phyloP scores from a whole-genome alignment of 2,888 invertebrate species.

The Mythimna pallens region DNA sequence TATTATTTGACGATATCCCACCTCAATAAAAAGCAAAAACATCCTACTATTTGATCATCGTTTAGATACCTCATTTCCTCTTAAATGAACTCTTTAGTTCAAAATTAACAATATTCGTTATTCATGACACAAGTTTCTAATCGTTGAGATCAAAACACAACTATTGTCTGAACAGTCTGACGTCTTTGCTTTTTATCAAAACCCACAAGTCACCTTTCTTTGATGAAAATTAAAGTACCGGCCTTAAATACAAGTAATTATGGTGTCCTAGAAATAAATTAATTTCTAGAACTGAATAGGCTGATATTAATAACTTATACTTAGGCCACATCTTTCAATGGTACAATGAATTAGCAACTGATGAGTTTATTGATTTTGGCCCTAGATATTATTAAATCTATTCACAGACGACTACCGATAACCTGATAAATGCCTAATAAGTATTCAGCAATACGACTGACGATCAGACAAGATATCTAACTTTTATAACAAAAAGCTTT shows the following conservation, averaged over 20 bases:
- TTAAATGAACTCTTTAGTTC: no score
- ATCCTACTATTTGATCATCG: no score
- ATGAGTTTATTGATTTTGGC: not conserved
- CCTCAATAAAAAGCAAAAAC: no score
- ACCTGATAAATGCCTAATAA: not conserved
- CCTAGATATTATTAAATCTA: not conserved
- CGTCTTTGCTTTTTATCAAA: not conserved
- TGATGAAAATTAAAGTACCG: not conserved
- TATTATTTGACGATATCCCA: no score
- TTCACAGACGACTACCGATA: not conserved
- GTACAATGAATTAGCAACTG: not conserved
- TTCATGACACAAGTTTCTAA: not conserved
- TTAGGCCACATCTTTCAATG: not conserved
- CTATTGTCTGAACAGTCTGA: not conserved
- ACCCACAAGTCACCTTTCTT: not conserved
- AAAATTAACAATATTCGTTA: no score
- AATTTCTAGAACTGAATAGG: not conserved
- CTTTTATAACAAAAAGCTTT: conserved; percentile 18
- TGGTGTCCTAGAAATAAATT: not conserved
- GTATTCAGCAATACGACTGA: not conserved
- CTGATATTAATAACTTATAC: not conserved
- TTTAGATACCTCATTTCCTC: no score
- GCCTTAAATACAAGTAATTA: not conserved
- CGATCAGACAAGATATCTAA: conserved; percentile 11
- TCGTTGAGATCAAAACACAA: not conserved